A percentile compares a stretch with the other conserved stretches of the same genome.
These are phyloP conservation scores for Marisa cornuarietis DNA, from an alignment of 1,140 invertebrate species.

Conservation along the genomic window DNA sequence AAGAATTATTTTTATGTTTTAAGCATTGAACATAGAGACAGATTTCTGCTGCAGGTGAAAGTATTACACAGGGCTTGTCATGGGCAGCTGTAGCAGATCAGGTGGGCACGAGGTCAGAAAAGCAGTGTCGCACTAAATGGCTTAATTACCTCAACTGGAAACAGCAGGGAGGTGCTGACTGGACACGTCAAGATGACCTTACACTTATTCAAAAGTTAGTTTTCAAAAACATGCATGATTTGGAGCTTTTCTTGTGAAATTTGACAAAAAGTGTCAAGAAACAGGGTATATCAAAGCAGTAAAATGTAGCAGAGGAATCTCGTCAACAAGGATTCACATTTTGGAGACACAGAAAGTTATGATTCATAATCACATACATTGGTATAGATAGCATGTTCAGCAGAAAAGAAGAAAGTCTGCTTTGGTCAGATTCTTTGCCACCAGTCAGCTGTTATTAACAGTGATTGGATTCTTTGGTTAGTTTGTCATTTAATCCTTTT, in stretches of 20 bases:
- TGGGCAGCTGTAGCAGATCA: conserved; percentile 67
- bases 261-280: no score
- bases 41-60: conserved; percentile 51
- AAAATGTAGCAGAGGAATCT: no score
- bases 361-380: not conserved
- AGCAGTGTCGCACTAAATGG: conserved; percentile 71
- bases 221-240: not conserved
- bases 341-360: no score
- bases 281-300: no score
- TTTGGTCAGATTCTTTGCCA: not conserved
- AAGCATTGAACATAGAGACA: not conserved
- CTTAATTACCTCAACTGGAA: conserved; percentile 71
- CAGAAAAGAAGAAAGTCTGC: not conserved
- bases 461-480: not conserved
- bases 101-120: conserved; percentile 68
- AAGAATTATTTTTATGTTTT: not conserved
- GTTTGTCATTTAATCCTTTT: not conserved
- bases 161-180: conserved; percentile 67
- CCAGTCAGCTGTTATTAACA: not conserved
- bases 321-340: no score
- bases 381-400: not conserved
- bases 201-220: conserved; percentile 66
- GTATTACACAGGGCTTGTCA: conserved; percentile 65
- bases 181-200: conserved; percentile 68
- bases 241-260: conserved; percentile 3